Evolutionary conservation across 2,888 invertebrate genomes (phyloP).

Genomic region (Acleris holmiana): DNA sequence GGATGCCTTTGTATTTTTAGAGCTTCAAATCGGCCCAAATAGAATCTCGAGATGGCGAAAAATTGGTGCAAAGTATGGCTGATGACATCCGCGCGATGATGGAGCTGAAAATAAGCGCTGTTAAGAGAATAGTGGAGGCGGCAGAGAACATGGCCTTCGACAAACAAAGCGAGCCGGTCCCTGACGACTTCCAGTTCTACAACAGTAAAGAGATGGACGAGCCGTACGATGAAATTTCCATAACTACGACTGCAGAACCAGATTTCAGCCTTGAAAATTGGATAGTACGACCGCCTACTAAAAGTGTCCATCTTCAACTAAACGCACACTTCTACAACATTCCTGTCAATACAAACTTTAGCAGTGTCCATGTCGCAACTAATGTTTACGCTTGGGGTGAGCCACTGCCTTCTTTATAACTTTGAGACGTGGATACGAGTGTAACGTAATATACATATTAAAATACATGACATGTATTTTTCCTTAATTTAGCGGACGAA

Average conservation of each 20-base stretch:
- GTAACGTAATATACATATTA: too few relatives aligned
- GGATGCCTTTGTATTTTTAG: conserved; percentile 58
- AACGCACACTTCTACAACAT: conserved; percentile 92
- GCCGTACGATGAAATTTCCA: conserved; percentile 76
- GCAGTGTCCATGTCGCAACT: conserved; percentile 97
- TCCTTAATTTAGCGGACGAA: conserved; percentile 86
- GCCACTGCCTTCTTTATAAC: conserved; percentile 40
- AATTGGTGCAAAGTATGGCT: conserved; percentile 92
- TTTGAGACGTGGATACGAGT: not conserved
- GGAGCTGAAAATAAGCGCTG: conserved; percentile 94
- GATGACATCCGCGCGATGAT: conserved; percentile 94
- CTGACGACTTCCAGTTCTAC: conserved; percentile 87
- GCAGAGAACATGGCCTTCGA: conserved; percentile 92
- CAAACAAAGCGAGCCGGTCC: conserved; percentile 79
- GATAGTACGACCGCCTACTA: conserved; percentile 82
- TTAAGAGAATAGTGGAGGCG: conserved; percentile 94
- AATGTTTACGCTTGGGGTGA: conserved; percentile 96
- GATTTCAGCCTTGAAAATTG: conserved; percentile 79
- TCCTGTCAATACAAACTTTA: conserved; percentile 90
- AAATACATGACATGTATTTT: not conserved
- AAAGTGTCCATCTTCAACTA: conserved; percentile 86
- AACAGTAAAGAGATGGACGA: conserved; percentile 89
- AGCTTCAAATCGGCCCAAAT: conserved; percentile 92
- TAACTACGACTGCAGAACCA: conserved; percentile 82
- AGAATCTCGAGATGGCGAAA: conserved; percentile 89